These are phyloP conservation scores for Papilio machaon DNA, from an alignment of 1,140 invertebrate species.

Conservation along the genomic window DNA sequence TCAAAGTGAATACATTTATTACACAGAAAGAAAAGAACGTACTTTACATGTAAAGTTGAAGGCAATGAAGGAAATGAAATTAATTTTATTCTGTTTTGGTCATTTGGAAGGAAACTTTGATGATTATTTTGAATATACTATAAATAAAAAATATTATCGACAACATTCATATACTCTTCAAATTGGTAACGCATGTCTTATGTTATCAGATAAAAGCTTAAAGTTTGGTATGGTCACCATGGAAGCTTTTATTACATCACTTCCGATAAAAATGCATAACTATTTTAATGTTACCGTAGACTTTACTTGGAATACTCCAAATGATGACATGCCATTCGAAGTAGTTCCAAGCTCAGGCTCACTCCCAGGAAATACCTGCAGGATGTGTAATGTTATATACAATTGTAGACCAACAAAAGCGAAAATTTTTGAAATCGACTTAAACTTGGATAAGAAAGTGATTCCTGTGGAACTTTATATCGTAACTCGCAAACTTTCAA, in stretches of 20 bases:
- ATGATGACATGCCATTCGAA: constrained; percentile 66
- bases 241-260: constrained; percentile 69
- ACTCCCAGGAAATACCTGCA: constrained; percentile 61
- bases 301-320: constrained; percentile 63
- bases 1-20: constrained; percentile 56
- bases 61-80: constrained; percentile 47
- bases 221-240: constrained; percentile 76
- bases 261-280: constrained; percentile 70
- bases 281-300: constrained; percentile 65
- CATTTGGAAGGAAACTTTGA: constrained; percentile 52
- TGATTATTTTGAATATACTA: constrained; percentile 62
- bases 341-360: constrained; percentile 61
- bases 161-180: constrained; percentile 63
- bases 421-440: constrained; percentile 68
- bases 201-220: constrained; percentile 64
- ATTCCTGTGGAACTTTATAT: constrained; percentile 69
- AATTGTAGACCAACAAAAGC: constrained; percentile 66
- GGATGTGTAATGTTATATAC: constrained; percentile 68
- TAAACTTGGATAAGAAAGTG: constrained; percentile 53
- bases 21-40: constrained; percentile 55
- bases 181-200: constrained; percentile 64
- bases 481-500: constrained; percentile 65
- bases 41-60: constrained; percentile 56
- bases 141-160: constrained; percentile 60
- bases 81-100: constrained; percentile 63